These are phyloP conservation scores for Boloria euphrosyne DNA, from an alignment of 2,888 invertebrate species.

Conservation along the genomic window DNA sequence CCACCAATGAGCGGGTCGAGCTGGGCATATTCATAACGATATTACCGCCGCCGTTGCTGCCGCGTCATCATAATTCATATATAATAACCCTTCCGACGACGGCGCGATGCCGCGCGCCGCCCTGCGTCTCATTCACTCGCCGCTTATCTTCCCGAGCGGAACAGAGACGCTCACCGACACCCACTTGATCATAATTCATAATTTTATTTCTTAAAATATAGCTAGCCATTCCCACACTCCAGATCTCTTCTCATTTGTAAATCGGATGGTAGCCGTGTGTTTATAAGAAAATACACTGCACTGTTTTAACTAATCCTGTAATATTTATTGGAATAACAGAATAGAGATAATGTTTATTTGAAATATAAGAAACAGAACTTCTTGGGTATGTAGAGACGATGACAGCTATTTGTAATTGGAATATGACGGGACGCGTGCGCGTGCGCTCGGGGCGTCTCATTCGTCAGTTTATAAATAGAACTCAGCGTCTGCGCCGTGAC, in stretches of 20 bases:
- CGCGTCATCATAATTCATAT: slow-evolving; percentile 82
- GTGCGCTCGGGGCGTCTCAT: slow-evolving; percentile 79
- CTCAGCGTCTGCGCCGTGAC: slow-evolving; percentile 80
- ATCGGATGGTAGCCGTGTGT: slow-evolving; percentile 34
- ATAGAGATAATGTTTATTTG: slow-evolving; percentile 54
- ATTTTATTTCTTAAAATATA: slow-evolving; percentile 70
- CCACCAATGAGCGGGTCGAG: slow-evolving; percentile 78
- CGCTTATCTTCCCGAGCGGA: slow-evolving; percentile 50
- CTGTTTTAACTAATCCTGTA: slow-evolving; percentile 30
- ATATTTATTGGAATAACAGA: slow-evolving; percentile 49
- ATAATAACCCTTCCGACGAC: slow-evolving; percentile 81
- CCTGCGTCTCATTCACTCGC: slow-evolving; percentile 72
- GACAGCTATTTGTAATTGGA: slow-evolving; percentile 82
- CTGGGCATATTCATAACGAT: slow-evolving; percentile 82
- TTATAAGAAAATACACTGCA: slow-evolving; percentile 28
- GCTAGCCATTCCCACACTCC: slow-evolving; percentile 54
- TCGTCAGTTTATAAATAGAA: slow-evolving; percentile 82
- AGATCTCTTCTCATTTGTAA: slow-evolving; percentile 61
- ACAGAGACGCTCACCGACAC: slow-evolving; percentile 65
- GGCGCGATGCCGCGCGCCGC: slow-evolving; percentile 61
- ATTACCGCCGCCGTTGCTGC: slow-evolving; percentile 78
- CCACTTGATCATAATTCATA: slow-evolving; percentile 80
- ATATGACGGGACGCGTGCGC: slow-evolving; percentile 80
- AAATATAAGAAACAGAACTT: slow-evolving; percentile 58
- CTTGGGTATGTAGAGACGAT: slow-evolving; percentile 68